Evolutionary conservation across 2,113 vertebrate species (phyloP).

Genomic region (Tautogolabrus adspersus): DNA sequence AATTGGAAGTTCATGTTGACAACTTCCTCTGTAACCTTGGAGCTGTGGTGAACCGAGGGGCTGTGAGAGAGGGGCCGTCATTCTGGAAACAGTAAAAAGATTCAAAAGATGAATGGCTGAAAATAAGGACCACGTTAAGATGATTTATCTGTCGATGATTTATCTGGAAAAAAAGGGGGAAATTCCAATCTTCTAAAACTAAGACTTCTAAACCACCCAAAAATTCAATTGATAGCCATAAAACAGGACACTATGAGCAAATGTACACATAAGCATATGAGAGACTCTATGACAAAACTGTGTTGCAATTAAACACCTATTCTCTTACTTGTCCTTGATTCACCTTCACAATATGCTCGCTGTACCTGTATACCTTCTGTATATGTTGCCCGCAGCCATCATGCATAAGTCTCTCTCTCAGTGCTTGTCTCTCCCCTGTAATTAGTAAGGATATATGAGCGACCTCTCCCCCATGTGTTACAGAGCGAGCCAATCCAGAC

Average conservation of each 20-base stretch:
- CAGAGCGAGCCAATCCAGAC: constrained; percentile 56
- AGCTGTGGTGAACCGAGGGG: constrained; percentile 5
- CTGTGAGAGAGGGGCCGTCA: constrained; percentile 8
- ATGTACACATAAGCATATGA: neutral
- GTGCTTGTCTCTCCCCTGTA: constrained; percentile 47
- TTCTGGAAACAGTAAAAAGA: too few relatives aligned
- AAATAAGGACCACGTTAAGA: neutral
- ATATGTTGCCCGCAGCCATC: neutral
- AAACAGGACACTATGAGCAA: too few relatives aligned
- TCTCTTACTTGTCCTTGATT: constrained; percentile 22
- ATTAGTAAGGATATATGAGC: constrained; percentile 65
- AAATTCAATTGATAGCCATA: too few relatives aligned
- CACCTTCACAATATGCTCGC: constrained; percentile 21
- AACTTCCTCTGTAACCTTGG: constrained; percentile 55
- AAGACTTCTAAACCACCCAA: too few relatives aligned
- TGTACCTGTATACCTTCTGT: constrained; percentile 32
- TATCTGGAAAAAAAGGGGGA: too few relatives aligned
- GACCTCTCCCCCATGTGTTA: constrained; percentile 53
- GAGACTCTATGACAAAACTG: neutral
- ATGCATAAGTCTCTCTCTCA: neutral
- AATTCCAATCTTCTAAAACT: too few relatives aligned
- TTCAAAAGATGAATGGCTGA: neutral
- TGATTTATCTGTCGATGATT: too few relatives aligned
- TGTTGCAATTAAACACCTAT: constrained; percentile 4
- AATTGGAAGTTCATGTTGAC: constrained; percentile 57